phyloP scores from a whole-genome alignment of 2,797 vertebrate genomes.

The Rhinophrynus dorsalis region DNA sequence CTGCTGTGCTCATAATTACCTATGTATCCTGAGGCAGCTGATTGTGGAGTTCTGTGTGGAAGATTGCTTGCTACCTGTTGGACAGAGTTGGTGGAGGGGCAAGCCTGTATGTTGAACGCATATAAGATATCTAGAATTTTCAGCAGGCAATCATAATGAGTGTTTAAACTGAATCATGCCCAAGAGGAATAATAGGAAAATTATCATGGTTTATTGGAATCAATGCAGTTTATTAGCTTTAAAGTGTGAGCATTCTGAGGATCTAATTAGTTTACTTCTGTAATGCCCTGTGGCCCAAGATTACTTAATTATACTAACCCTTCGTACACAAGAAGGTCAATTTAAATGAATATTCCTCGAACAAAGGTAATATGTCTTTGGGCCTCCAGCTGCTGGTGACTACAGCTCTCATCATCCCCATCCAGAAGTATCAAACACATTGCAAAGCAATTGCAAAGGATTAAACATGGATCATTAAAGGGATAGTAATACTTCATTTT shows the following conservation, averaged over 20 bases:
- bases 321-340: no score
- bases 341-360: no score
- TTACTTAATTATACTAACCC: no score
- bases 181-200: no score
- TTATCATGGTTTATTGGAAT: neutral
- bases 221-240: neutral
- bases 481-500: no score
- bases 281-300: neutral
- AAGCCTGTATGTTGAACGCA: neutral
- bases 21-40: constrained; percentile 10
- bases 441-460: no score
- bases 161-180: constrained; percentile 12
- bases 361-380: no score
- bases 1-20: constrained; percentile 34
- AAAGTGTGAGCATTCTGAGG: neutral
- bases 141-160: constrained; percentile 17
- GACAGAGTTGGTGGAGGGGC: neutral
- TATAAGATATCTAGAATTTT: neutral
- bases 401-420: no score
- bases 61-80: neutral
- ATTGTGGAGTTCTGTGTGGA: neutral
- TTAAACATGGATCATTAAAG: no score
- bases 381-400: no score
- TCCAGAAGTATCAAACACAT: no score
- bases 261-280: constrained; percentile 13